Evolutionary conservation across 2,113 vertebrate genomes (phyloP).

Genomic region (Cyphomyrus discorhynchus): DNA sequence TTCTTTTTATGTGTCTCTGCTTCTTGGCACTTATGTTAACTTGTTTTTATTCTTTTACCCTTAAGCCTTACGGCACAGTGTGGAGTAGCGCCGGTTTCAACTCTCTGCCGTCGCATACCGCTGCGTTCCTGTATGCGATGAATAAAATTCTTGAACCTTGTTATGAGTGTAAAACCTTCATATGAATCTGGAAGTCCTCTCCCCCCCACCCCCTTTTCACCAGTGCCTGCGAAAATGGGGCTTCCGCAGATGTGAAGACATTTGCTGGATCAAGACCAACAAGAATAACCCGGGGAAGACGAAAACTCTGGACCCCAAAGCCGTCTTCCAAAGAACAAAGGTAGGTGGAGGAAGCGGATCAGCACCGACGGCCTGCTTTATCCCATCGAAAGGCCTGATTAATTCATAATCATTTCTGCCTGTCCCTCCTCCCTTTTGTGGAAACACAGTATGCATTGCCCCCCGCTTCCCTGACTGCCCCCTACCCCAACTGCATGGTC

Average conservation of each 20-base stretch:
- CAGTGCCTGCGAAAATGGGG: constrained; percentile 92
- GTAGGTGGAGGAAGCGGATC: constrained; percentile 47
- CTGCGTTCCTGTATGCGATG: background rate
- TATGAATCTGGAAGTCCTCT: too few relatives aligned
- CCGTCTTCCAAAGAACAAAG: constrained; percentile 96
- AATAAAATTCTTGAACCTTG: background rate
- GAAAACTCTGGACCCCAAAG: constrained; percentile 91
- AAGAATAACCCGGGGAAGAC: constrained; percentile 98
- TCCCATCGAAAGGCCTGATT: background rate
- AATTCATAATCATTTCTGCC: background rate
- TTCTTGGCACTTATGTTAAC: background rate
- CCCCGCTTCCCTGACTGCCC: background rate
- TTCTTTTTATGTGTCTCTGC: background rate
- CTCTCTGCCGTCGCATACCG: background rate
- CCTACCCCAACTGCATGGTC: background rate
- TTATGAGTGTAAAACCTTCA: background rate
- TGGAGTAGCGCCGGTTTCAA: background rate
- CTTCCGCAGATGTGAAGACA: constrained; percentile 94
- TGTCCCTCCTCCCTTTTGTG: background rate
- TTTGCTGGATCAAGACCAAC: constrained; percentile 99
- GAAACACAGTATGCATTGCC: background rate
- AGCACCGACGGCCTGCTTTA: background rate
- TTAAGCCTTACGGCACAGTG: background rate
- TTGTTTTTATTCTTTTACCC: background rate
- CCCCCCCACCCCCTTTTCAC: background rate